Evolutionary conservation across 1,140 invertebrate genomes (phyloP).

Genomic region (Neelides sp.): DNA sequence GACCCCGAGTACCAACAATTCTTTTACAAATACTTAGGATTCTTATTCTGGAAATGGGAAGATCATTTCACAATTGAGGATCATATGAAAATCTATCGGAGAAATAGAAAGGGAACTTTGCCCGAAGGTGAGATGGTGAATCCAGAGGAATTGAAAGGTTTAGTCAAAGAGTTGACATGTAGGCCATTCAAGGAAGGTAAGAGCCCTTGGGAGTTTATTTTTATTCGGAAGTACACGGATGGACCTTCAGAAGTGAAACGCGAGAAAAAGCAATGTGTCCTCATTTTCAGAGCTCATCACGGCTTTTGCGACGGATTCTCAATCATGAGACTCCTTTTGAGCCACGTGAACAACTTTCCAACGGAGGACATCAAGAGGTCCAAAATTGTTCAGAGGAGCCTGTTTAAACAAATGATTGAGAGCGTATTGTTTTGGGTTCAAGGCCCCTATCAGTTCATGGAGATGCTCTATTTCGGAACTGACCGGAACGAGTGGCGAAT

Average conservation of each 20-base stretch:
- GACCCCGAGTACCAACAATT: constrained; percentile 22
- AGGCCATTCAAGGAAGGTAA: constrained; percentile 1
- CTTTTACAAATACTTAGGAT: constrained; percentile 22
- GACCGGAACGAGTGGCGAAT: constrained; percentile 4
- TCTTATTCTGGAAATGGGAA: constrained; percentile 25
- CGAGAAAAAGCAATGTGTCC: not conserved
- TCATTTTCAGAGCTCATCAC: not conserved
- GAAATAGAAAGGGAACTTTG: too few relatives aligned
- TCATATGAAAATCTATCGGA: constrained; percentile 14
- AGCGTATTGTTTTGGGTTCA: not conserved
- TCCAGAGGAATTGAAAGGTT: not conserved
- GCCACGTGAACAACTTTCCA: not conserved
- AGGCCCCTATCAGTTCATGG: not conserved
- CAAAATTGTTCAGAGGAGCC: constrained; percentile 6
- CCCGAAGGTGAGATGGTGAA: not conserved
- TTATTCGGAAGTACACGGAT: constrained; percentile 14
- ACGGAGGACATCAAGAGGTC: not conserved
- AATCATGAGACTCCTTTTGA: not conserved
- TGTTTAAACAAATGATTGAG: not conserved
- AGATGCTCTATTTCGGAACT: not conserved
- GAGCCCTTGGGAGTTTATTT: constrained; percentile 22
- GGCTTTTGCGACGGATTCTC: not conserved
- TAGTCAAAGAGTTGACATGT: constrained; percentile 12
- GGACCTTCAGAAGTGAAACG: too few relatives aligned
- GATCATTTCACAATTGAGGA: constrained; percentile 13